Base-by-base conservation (phyloP, 2,797 vertebrate species). In the Varecia variegata region DNA sequence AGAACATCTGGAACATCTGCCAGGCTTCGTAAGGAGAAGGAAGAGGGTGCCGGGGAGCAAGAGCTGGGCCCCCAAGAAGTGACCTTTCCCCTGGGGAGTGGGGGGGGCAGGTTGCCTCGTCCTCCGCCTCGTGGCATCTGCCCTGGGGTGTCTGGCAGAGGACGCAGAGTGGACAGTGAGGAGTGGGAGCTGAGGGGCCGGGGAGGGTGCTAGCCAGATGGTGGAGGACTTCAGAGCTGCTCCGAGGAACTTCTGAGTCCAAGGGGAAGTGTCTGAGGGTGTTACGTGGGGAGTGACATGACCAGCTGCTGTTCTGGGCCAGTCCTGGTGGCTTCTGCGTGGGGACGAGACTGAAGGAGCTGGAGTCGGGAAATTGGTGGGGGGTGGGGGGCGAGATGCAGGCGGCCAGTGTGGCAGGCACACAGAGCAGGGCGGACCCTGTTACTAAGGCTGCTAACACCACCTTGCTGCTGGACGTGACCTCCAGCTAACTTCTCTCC, bases 291-390 rank as follows among this genome's bases (percentile, higher is more conserved):
- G n/a, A 23, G 17, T 9, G 35, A 43, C 12, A 0, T 30, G 38
- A 71, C 13, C 32, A 8, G 38, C 27, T 0, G 0, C 3, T 32
- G 23, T 27, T 50, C 20, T 5, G 3, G 21, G 9, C n/a, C 25
- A 30, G 9, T 71, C n/a, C 67, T 0, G 3, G 23, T n/a, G 47
- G 18, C 23, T 83, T 85, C 38, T 90, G 60, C 45, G 21, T 11
- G 14, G 25, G 54, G 58, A 50, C 1, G 0, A 21, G 17, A 47
- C 43, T 8, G 38, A 71, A 70, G 30, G n/a, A 52, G 3, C 38
- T 35, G 30, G 45, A 58, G 32, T 52, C 30, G 18, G 12, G 54
- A 50, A 80, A 25, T 32, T 58, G 21, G 3, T 35, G 15, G 17
- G 27, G 32, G 45, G 17, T 20, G 47, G 14, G n/a, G 23, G 12